phyloP scores from a whole-genome alignment of 2,113 vertebrate species.

The Pachypanchax playfairii region DNA sequence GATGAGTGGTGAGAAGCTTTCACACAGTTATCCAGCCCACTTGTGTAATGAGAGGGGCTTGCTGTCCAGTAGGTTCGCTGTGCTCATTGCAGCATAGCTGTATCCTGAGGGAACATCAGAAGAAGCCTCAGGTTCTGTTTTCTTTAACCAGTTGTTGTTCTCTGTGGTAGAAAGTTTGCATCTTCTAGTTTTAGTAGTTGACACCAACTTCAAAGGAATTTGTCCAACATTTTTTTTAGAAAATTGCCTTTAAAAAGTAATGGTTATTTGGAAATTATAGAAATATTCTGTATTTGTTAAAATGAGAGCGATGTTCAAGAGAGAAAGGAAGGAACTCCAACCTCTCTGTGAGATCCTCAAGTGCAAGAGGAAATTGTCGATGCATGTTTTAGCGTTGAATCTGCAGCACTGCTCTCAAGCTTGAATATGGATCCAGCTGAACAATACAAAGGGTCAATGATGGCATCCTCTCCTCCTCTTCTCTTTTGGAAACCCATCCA shows the following conservation, averaged over 20 bases:
- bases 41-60: no score
- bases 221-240: not conserved
- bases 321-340: constrained; percentile 6
- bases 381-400: constrained; percentile 4
- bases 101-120: no score
- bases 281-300: not conserved
- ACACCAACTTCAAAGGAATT: not conserved
- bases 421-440: constrained; percentile 10
- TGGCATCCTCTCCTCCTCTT: constrained; percentile 2
- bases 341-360: not conserved
- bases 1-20: no score
- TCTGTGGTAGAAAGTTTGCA: no score
- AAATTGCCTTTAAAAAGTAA: not conserved
- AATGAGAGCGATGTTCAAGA: constrained; percentile 1
- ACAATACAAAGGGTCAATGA: constrained; percentile 19
- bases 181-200: not conserved
- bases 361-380: constrained; percentile 18
- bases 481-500: not conserved
- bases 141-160: no score
- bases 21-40: no score
- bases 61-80: no score
- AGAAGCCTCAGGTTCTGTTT: no score
- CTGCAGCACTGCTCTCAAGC: constrained; percentile 16
- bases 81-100: no score
- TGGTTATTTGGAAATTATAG: not conserved